Conservation (phyloP, 2,888 invertebrate genomes). For the Ephialtes manifestator region DNA sequence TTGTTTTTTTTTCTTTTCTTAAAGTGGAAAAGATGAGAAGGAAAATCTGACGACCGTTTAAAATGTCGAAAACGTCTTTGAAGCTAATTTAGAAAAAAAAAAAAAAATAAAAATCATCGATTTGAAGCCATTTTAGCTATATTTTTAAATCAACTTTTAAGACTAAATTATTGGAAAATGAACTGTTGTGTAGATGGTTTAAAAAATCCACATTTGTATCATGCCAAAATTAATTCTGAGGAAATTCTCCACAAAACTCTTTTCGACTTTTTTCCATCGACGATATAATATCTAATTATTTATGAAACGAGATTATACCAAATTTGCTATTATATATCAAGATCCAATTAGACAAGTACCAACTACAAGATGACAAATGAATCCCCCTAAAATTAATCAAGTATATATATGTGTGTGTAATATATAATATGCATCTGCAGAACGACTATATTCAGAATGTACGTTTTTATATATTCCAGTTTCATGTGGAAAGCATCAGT, state of each 20-base stretch:
- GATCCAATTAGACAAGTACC: no score
- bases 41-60: constrained; percentile 1
- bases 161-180: no score
- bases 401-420: background rate
- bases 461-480: background rate
- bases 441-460: background rate
- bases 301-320: background rate
- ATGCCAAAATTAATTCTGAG: background rate
- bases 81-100: background rate
- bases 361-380: background rate
- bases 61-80: constrained; percentile 15
- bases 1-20: constrained; percentile 57
- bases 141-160: background rate
- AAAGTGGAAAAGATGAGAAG: constrained; percentile 25
- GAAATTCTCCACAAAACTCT: background rate
- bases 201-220: no score
- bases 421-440: background rate
- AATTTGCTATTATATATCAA: background rate
- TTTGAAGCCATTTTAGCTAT: background rate
- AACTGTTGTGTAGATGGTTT: no score
- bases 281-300: background rate
- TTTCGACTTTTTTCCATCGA: background rate
- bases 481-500: background rate
- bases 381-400: background rate
- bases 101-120: background rate